Base-by-base conservation (phyloP, 2,888 invertebrate genomes). In the Elysia crispata region DNA sequence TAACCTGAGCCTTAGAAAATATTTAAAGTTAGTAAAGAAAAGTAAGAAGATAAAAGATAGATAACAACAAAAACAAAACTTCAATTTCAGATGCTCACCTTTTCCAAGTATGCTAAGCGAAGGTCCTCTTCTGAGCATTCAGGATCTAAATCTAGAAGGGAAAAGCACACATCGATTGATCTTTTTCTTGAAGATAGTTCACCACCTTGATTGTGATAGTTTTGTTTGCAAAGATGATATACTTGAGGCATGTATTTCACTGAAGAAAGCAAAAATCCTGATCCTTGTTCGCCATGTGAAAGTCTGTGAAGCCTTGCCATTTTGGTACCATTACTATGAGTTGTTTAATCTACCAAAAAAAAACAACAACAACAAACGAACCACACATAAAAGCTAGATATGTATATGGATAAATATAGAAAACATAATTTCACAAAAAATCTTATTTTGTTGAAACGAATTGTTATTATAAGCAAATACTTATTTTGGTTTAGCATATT, bases 111-210 rank as follows among this genome's bases (percentile, higher is more conserved):
- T 8, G 82, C 82, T 3, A 28, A n/a, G 76, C 73, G 41, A 28
- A 82, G 69, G 25, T 82, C 81, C 20, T 75, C 76, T 28, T 82
- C 81, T 57, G 73, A 64, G 30, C 82, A 81, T 1, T 81, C 74
- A 15, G 49, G 18, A 33, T 70, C 67, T 18, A 82, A 79, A 0
- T 73, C 82, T 28, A 82, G 69, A 57, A 82, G 23, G 5, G 33
- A 18, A 41, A 73, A 81, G 31, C 76, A 81, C n/a, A 78, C 69
- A 23, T 57, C 8, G 13, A 82, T 25, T n/a, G n/a, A 33, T 20
- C 23, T 28, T 62, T 75, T 41, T 11, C 41, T 41, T 50, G 25
- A 20, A 15, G 18, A 25, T 49, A 23, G 3, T 15, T 54, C 13
- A 20, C 30, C 25, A 11, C 25, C 25, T 23, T 15, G 73, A 23